Base-by-base conservation (phyloP, 2,113 vertebrate genomes). In the Sclerurus mexicanus region DNA sequence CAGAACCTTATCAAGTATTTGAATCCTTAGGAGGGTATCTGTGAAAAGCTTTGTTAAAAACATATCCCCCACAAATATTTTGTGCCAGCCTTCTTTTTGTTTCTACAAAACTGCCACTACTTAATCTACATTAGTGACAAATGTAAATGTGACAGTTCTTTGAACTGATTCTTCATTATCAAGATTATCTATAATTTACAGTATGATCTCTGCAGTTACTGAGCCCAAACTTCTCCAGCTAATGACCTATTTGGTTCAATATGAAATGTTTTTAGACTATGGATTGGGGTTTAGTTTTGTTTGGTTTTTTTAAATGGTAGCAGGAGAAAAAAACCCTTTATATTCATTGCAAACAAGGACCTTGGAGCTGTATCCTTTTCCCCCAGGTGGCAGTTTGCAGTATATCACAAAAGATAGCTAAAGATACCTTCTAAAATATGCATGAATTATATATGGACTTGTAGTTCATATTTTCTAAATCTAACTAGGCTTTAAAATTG, bases 391-490 rank as follows among this genome's bases (percentile, higher is more conserved):
- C 2, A 75, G 30, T 28, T 75, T 64, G 30, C 11, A 64, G 31
- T 68, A 49, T 58, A 52, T 25, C 56, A 17, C 20, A 82, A 89
- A 10, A 93, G 93, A 83, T 49, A 76, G 17, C 3, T 53, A 79
- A 90, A 83, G 40, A 58, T 56, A 27, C 8, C 3, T 42, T 66
- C 39, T 60, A 37, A 42, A 77, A 42, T 27, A 88, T 20, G 5
- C 23, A 69, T 83, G 40, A 37, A 76, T 79, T 88, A 79, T 30
- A 69, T 53, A 73, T 50, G 31, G 23, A 85, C 85, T 88, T 90
- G 19, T 60, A 73, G 37, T 85, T 90, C n/a, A 46, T 77, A 76
- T 80, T 93, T 92, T 83, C 35, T 77, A 83, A 82, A 90, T 80
- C 55, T 12, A 49, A 16, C 46, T 24, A 90, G 75, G 46, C 13